Base-by-base conservation (phyloP, 2,888 invertebrate genomes). In the Acleris holmiana region DNA sequence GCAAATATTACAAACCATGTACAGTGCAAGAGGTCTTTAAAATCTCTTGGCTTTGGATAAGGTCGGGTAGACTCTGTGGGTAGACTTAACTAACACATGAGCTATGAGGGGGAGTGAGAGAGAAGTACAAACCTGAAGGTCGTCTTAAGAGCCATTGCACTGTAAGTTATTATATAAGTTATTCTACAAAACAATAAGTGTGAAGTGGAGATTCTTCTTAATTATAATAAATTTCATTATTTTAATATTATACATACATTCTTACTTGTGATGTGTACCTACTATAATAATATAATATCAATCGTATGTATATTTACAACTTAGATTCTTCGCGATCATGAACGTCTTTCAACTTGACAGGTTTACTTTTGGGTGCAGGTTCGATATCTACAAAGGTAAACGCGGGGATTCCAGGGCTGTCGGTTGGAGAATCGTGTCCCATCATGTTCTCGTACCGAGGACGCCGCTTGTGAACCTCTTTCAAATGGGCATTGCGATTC, bases 381-480 rank as follows among this genome's bases (percentile, higher is more conserved):
- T 88, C 89, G 19, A 71, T 71, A 63, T 92, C 91, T 4, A 83
- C 89, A 71, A 91, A 91, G 2, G 86, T 85, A 69, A 91, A 88
- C 10, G 86, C 77, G 19, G 82, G 68, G 53, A 79, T 81, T 7
- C 82, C 78, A 17, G 76, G 68, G 41, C 67, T 73, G 13, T 89
- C 89, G 25, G 76, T 78, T 1, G 90, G 89, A 13, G 90, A 89
- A 68, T 85, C 82, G 69, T 87, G 85, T 69, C 74, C 83, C 15
- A 82, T 76, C 29, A 86, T 84, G 58, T 87, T 78, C 54, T 86
- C 84, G 69, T 83, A 85, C 68, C 77, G 83, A 8, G 87, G 86
- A 0, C 89, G 82, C 56, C 80, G 80, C 69, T 79, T 87, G 1
- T 81, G 80, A 15, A 76, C 72, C 2, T 78, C 75, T 56, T 78